These are phyloP conservation scores for Bacillus rossius DNA, from an alignment of 1,140 invertebrate genomes.

Conservation along the genomic window DNA sequence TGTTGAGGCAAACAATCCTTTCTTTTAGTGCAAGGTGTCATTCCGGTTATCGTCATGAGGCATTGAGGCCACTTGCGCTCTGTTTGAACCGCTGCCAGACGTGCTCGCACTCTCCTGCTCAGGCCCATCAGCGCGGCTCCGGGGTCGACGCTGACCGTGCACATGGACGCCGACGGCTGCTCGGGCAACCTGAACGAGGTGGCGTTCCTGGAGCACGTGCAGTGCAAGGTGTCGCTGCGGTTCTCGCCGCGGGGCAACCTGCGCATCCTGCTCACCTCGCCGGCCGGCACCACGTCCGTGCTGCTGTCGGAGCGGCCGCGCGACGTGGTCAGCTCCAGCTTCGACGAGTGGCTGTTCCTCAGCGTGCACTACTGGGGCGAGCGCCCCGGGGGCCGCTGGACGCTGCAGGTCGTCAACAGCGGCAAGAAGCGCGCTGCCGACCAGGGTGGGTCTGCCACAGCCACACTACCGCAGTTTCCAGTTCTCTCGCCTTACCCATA, in stretches of 20 bases:
- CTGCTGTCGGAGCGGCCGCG: conserved; percentile 82
- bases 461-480: no score
- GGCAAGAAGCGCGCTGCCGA: conserved; percentile 76
- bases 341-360: conserved; percentile 97
- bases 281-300: conserved; percentile 83
- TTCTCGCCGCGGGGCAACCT: conserved; percentile 88
- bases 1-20: no score
- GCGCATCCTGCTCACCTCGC: conserved; percentile 75
- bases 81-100: neutral
- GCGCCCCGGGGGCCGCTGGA: conserved; percentile 88
- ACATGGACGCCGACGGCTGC: conserved; percentile 86
- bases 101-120: no score
- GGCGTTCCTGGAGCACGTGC: conserved; percentile 86
- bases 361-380: conserved; percentile 98
- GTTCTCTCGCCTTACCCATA: no score
- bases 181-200: conserved; percentile 82
- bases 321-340: conserved; percentile 89
- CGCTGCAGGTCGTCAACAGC: conserved; percentile 83
- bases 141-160: conserved; percentile 60
- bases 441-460: conserved; percentile 51
- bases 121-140: conserved; percentile 64
- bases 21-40: no score
- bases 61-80: neutral
- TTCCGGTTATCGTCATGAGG: conserved; percentile 2
- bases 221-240: conserved; percentile 83